Evolutionary conservation across 92 coral and sea anemone species (phyloP), one percentile per base, ranked within the genome.

Genomic region (Parazoanthus atlanticus): DNA sequence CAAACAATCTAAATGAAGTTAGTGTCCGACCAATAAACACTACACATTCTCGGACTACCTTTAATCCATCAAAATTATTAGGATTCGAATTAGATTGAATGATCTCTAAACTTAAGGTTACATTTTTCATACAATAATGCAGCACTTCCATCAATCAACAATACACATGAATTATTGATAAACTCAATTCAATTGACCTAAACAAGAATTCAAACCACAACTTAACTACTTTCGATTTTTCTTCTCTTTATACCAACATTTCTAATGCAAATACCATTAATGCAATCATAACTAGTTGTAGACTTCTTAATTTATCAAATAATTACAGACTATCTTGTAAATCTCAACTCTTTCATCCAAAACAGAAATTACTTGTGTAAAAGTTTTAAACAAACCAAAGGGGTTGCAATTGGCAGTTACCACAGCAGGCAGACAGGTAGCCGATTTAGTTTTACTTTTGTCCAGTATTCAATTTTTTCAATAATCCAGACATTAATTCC

Each of bases 371-470:
- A 25, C 5, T 67, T 67, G 7, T n/a, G 26, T 28, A 69, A 0
- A 16, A 7, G 1, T 30, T 69, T 16, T 10, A 28, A 64, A 21
- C 80, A 85, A 38, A 66, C n/a, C 31, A 29, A 25, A 66, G 61
- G 88, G 1, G 56, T 85, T 0, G 88, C 88, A 16, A 85, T 85
- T 80, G 88, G 88, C 8, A 85, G 80, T 32, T 85, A 85, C 12
- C 88, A 85, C 21, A 66, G 79, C 54, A 66, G 88, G 79, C 54
- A 66, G 88, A 56, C 75, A 82, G 43, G 21, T 82, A 0, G 58
- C 76, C 12, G 86, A 82, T 40, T 16, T 82, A 6, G 79, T 71
- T 12, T 13, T 85, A 10, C 6, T 85, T 6, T 30, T 67, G 0
- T 29, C 79, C n/a, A 21, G 81, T 72, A 85, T 67, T 31, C 0